These are phyloP conservation scores for Smithornis capensis DNA, from an alignment of 2,113 vertebrate species.

Conservation along the genomic window DNA sequence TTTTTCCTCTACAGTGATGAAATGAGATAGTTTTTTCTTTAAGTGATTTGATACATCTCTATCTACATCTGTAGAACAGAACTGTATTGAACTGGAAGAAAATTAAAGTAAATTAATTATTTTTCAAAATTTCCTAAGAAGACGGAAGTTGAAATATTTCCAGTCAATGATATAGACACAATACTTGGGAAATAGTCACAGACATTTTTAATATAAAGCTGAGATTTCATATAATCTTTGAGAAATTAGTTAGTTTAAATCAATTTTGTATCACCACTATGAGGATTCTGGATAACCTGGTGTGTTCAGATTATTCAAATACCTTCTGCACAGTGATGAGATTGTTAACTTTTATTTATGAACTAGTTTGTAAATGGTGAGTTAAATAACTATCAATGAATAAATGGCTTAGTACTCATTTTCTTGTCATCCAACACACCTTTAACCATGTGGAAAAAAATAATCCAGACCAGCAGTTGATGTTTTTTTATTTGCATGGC, in stretches of 20 bases:
- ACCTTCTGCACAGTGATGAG: background rate
- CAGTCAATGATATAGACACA: background rate
- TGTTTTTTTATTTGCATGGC: slow-evolving; percentile 23
- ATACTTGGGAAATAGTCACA: background rate
- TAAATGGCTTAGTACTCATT: background rate
- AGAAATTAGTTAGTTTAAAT: background rate
- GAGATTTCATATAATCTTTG: background rate
- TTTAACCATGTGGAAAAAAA: background rate
- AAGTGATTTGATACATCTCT: background rate
- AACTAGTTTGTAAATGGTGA: background rate
- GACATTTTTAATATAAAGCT: background rate
- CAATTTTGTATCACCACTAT: background rate
- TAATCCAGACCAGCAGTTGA: background rate
- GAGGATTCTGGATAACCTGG: background rate
- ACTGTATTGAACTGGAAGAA: background rate
- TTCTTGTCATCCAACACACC: background rate
- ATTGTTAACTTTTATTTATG: background rate
- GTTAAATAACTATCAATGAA: background rate
- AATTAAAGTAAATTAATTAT: background rate
- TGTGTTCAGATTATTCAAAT: background rate
- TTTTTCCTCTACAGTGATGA: background rate
- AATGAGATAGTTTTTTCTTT: background rate
- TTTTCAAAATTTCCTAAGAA: background rate
- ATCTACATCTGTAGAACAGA: background rate
- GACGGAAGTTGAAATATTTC: background rate